Evolutionary conservation across 2,888 invertebrate genomes (phyloP).

Genomic region (Baronia brevicornis): DNA sequence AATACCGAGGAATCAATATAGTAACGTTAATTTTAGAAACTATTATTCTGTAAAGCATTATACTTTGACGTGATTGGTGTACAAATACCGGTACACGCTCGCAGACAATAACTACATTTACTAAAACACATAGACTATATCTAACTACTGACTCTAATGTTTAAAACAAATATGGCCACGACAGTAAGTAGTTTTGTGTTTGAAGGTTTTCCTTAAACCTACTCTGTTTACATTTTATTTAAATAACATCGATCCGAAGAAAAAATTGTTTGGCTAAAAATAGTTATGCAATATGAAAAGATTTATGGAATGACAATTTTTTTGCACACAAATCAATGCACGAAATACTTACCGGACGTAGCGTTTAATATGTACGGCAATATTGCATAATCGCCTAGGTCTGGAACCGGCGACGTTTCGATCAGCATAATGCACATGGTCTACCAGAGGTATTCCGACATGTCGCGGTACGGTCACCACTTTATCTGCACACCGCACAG

Average conservation of each 20-base stretch:
- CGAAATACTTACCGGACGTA: slow-evolving; percentile 44
- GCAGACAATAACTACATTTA: too few relatives aligned
- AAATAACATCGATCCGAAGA: slow-evolving; percentile 3
- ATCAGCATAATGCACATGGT: slow-evolving; percentile 36
- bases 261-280: not conserved
- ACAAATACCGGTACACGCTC: too few relatives aligned
- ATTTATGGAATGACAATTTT: too few relatives aligned
- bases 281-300: too few relatives aligned
- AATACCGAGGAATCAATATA: too few relatives aligned
- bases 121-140: too few relatives aligned
- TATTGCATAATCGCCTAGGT: slow-evolving; percentile 59
- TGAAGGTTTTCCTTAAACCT: slow-evolving; percentile 13
- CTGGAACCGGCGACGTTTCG: slow-evolving; percentile 32
- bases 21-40: too few relatives aligned
- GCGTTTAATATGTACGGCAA: slow-evolving; percentile 32
- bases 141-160: slow-evolving; percentile 42
- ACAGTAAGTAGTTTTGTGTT: slow-evolving; percentile 25
- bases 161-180: slow-evolving; percentile 53
- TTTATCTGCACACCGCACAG: slow-evolving; percentile 27
- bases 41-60: too few relatives aligned
- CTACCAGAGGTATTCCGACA: slow-evolving; percentile 33
- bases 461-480: slow-evolving; percentile 27
- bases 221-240: slow-evolving; percentile 3
- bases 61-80: too few relatives aligned
- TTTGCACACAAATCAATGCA: too few relatives aligned